Evolutionary conservation across 1,140 invertebrate species (phyloP), one percentile per base, ranked within the genome.

Genomic region (honey bee (Apis mellifera)): DNA sequence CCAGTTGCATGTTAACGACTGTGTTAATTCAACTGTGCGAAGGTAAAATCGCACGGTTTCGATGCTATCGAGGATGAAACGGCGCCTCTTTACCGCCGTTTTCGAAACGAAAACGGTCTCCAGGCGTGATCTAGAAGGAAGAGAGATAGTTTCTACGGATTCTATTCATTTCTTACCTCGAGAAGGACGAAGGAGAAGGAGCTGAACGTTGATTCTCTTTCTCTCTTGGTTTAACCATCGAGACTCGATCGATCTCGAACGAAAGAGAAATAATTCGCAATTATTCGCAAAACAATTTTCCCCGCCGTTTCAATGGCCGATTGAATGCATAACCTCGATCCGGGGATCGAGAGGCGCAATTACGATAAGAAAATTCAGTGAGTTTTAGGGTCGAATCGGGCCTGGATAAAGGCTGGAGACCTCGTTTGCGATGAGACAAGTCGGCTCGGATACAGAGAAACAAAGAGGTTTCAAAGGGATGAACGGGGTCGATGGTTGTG

Each of bases 11-110:
- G 74, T 79, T 88, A 91, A 91, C 81, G 87, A 90, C 78, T 88
- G 90, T 89, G 90, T 91, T 91, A 91, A 91, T 91, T 86, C 73
- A 88, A 86, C 84, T 32, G 32, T 32, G 64, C 4, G 32, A 76
- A 83, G 72, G 78, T 84, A 83, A 84, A 90, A 88, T 84, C 85
- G 78, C 78, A 7, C 7, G 32, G 65, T 26, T 65, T 78, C 72
- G 82, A 60, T 86, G 86, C 87, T 88, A 89, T 90, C 87, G 76
- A 54, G 21, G 70, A 54, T 64, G 65, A 32, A 59, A 57, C 70
- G 60, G 48, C 42, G 52, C 54, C 55, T 72, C 70, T 82, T 86
- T 69, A 32, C 73, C 78, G 73, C 70, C 84, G 32, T 60, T n/a
- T 62, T 73, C 54, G 65, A 71, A 89, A 79, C 82, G 78, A 85